Evolutionary conservation across 2,888 invertebrate genomes (phyloP), one percentile per base, ranked within the genome.

Genomic region (Drosophila austrosaltans): DNA sequence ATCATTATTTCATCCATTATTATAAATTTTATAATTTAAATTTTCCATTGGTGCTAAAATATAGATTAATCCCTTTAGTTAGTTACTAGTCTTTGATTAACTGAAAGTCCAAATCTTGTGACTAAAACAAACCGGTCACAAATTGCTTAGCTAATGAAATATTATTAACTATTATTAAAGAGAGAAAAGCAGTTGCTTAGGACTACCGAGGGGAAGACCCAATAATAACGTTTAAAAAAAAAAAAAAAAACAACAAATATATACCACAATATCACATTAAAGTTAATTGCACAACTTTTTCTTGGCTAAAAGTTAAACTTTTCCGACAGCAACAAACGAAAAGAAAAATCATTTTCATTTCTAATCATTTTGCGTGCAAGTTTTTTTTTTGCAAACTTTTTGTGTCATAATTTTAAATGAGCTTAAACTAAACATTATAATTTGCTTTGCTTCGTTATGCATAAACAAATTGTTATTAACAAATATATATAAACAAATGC

Each of bases 121-220:
- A 66, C 32, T 4, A 16, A 22, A 63, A 71, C 71, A 63, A 71
- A 79, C 59, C 56, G 67, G 61, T 62, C 57, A 22, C 53, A 69
- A 67, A 72, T 73, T 68, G 60, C 60, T 42, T 61, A 63, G 56
- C 59, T 48, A 66, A 73, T 72, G 53, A 59, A 75, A 63, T 67
- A 75, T 57, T 59, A 60, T 62, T 59, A 61, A 53, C 25, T 22
- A 59, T 61, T 69, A 48, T 67, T 53, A 25, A 28, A 59, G 63
- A 36, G 48, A 16, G 63, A 53, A 16, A 16, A 30, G 20, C 57
- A 69, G 48, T 62, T 22, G 48, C 8, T 44, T 20, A 12, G 8
- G n/a, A 56, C 10, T 10, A 10, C 12, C 2, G 22, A 30, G 36
- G 40, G 32, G 60, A 63, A 59, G 61, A 28, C 48, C 12, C n/a